These are phyloP conservation scores for Eupeodes corollae DNA, from an alignment of 1,140 invertebrate species.

Conservation along the genomic window DNA sequence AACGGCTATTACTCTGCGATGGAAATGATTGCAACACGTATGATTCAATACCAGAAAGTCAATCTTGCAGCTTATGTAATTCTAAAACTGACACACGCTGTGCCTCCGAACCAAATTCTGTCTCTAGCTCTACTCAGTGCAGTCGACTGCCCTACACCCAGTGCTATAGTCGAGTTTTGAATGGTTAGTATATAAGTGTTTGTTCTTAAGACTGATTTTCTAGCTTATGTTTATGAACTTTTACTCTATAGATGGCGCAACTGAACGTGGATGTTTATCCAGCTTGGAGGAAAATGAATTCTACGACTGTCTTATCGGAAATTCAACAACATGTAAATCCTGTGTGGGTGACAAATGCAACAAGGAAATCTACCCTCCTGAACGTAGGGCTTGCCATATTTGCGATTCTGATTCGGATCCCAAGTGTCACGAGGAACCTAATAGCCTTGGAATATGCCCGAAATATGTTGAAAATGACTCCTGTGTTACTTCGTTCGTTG, in stretches of 20 bases:
- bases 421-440: constrained; percentile 14
- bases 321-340: constrained; percentile 12
- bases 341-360: constrained; percentile 23
- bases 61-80: constrained; percentile 21
- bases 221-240: too few relatives aligned
- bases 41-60: constrained; percentile 12
- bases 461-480: constrained; percentile 13
- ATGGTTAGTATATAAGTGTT: too few relatives aligned
- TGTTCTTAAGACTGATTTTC: too few relatives aligned
- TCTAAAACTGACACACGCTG: constrained; percentile 25
- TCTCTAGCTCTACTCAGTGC: constrained; percentile 13
- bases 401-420: constrained; percentile 20
- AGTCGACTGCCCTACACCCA: constrained; percentile 14
- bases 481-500: constrained; percentile 22
- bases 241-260: constrained; percentile 12
- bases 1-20: constrained; percentile 18
- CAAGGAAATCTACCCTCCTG: constrained; percentile 13
- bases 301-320: constrained; percentile 23
- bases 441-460: constrained; percentile 19
- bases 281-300: constrained; percentile 28
- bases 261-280: constrained; percentile 29
- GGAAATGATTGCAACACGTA: constrained; percentile 20
- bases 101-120: constrained; percentile 14
- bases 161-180: constrained; percentile 23
- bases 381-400: constrained; percentile 22